Evolutionary conservation across 2,888 invertebrate genomes (phyloP), one percentile per base, ranked within the genome.

Genomic region (Campoplex nolae): DNA sequence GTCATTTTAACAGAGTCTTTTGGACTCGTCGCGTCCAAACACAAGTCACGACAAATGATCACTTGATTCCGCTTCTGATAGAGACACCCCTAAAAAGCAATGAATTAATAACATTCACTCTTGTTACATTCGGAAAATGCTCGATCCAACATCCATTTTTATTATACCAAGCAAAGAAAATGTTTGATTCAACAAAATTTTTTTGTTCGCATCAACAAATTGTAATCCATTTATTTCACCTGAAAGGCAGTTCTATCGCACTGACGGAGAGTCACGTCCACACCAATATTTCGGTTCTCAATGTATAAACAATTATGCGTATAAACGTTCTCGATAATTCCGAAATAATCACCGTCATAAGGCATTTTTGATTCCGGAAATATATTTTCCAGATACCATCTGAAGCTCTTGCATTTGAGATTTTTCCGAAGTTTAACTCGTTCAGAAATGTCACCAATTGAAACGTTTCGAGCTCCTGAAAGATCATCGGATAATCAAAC

Each of bases 361-460:
- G 99, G 99, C 98, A 99, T 98, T 94, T 99, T 98, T 88, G 99
- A 99, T 95, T 99, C 99, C 0, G 99, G 99, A 95, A 99, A 99
- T 80, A 99, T 97, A 94, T 99, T 98, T 95, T 99, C 99, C 93
- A 99, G 95, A 95, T 99, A 99, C 99, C 99, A 99, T 74, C 98
- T 96, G 96, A 99, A 99, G 95, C 97, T 98, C 95, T 99, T 99
- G 95, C 99, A 99, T 92, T 98, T 96, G 89, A 99, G 96, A 80
- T 96, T 96, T 90, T 98, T 96, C 9, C 99, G 95, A 58, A 99
- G 94, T 73, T 96, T 96, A 90, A 96, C 96, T 13, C 99, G 96
- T 91, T 97, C 97, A 76, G 97, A 96, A 28, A 99, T 97, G 95
- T 99, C 98, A 18, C 99, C 99, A 16, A 98, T 97, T 18, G 97